Conservation (phyloP, 2,888 invertebrate species). For the Pilophorus perplexus region DNA sequence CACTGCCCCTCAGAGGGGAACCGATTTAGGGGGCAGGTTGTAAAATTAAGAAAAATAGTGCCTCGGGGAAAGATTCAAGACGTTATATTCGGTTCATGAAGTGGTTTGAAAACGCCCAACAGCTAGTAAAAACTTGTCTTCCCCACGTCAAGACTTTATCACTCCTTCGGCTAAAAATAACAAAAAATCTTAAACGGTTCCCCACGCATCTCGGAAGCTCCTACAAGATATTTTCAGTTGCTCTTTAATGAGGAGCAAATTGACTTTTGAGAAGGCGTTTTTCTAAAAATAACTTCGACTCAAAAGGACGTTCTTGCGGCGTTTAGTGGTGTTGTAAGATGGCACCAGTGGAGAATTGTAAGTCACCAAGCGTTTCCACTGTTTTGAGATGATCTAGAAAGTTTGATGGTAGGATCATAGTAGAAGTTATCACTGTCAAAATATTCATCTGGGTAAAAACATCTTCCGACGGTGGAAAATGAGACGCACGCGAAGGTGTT, state of each 20-base stretch:
- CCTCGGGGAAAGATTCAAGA: background rate
- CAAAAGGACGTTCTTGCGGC: background rate
- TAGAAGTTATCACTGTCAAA: too few species aligned
- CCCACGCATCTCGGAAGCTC: constrained; percentile 15
- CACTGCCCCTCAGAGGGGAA: background rate
- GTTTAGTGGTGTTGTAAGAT: background rate
- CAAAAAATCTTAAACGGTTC: constrained; percentile 13
- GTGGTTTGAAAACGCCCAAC: constrained; percentile 5
- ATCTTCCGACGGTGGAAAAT: too few species aligned
- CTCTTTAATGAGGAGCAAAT: constrained; percentile 28
- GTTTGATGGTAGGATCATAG: too few species aligned
- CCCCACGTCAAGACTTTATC: constrained; percentile 16
- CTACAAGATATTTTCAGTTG: constrained; percentile 9
- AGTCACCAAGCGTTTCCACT: too few species aligned
- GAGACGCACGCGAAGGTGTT: too few species aligned
- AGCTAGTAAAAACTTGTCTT: constrained; percentile 24
- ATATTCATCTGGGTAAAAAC: too few species aligned
- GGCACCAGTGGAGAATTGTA: too few species aligned
- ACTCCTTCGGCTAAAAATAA: constrained; percentile 12
- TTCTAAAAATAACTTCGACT: background rate
- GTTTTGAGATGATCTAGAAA: too few species aligned
- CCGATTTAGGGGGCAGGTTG: constrained; percentile 8
- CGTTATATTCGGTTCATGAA: background rate
- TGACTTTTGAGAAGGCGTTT: constrained; percentile 7
- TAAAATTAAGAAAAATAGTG: constrained; percentile 24